Evolutionary conservation across 2,888 invertebrate genomes (phyloP).

Genomic region (Elegia similella): DNA sequence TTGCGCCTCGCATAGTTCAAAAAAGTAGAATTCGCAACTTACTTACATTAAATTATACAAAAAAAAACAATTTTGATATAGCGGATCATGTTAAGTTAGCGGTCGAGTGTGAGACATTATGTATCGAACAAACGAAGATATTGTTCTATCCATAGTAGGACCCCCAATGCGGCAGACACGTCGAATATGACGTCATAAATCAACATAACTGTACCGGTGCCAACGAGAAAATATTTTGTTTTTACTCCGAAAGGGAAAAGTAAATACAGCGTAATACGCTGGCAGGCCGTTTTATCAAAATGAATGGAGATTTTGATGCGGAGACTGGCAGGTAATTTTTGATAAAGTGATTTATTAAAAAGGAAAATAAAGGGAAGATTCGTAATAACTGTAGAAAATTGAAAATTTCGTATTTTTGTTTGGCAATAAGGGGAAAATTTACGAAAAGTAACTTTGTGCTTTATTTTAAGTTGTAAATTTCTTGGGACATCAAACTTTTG

Average conservation of each 20-base stretch:
- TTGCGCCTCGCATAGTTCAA: too few relatives aligned
- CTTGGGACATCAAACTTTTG: too few relatives aligned
- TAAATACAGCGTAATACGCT: background rate
- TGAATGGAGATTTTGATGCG: slow-evolving; percentile 3
- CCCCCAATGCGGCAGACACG: background rate
- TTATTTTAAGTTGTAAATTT: too few relatives aligned
- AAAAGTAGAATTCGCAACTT: too few relatives aligned
- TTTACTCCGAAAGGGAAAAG: background rate
- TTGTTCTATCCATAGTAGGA: background rate
- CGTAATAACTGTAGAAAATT: too few relatives aligned
- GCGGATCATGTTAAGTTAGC: too few relatives aligned
- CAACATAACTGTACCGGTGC: slow-evolving; percentile 2
- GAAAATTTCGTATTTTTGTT: background rate
- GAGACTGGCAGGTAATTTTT: slow-evolving; percentile 8
- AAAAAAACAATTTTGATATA: too few relatives aligned
- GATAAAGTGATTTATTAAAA: slow-evolving; percentile 11
- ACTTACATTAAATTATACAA: too few relatives aligned
- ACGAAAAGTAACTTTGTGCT: too few relatives aligned
- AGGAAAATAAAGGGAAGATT: background rate
- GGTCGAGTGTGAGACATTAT: background rate
- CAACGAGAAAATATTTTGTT: slow-evolving; percentile 11
- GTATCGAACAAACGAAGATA: background rate
- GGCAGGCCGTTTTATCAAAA: slow-evolving; percentile 2
- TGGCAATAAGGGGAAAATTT: too few relatives aligned
- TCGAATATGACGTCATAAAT: slow-evolving; percentile 14